These are phyloP conservation scores for Apodemia hepburni DNA, from an alignment of 2,888 invertebrate species.

Conservation along the genomic window DNA sequence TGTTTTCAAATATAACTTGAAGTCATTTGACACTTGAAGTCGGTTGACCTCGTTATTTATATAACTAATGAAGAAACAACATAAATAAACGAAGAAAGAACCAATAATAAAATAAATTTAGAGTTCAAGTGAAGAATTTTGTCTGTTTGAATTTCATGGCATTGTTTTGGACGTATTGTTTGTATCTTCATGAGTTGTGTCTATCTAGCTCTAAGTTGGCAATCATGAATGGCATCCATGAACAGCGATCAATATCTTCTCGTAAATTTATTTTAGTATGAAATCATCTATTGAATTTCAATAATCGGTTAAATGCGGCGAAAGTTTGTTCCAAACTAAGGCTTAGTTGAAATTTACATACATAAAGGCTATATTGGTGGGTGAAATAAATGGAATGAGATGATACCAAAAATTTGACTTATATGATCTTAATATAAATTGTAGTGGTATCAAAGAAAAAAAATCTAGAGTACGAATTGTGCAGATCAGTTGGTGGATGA, in stretches of 20 bases:
- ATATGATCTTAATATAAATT: too few species aligned
- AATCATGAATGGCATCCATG: neutral
- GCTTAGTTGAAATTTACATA: neutral
- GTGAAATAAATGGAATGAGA: too few species aligned
- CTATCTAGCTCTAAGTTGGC: slow-evolving; percentile 40
- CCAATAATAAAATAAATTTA: slow-evolving; percentile 20
- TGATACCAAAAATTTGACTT: too few species aligned
- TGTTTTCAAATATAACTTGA: neutral
- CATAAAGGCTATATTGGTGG: too few species aligned
- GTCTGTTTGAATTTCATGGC: too few species aligned
- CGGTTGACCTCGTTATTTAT: slow-evolving; percentile 19
- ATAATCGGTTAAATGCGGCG: too few species aligned
- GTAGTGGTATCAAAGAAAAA: too few species aligned
- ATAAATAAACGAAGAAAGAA: slow-evolving; percentile 19
- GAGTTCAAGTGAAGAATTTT: neutral
- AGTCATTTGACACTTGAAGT: slow-evolving; percentile 22
- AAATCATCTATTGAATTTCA: neutral
- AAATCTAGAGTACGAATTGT: neutral
- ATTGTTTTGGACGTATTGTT: slow-evolving; percentile 24
- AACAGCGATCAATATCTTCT: neutral
- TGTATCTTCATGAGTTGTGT: slow-evolving; percentile 42
- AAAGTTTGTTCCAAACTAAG: too few species aligned
- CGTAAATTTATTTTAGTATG: neutral
- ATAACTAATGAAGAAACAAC: slow-evolving; percentile 38
- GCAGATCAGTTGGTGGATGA: neutral